Evolutionary conservation across 2,797 vertebrate genomes (phyloP).

Genomic region (Tarsius wallacei): DNA sequence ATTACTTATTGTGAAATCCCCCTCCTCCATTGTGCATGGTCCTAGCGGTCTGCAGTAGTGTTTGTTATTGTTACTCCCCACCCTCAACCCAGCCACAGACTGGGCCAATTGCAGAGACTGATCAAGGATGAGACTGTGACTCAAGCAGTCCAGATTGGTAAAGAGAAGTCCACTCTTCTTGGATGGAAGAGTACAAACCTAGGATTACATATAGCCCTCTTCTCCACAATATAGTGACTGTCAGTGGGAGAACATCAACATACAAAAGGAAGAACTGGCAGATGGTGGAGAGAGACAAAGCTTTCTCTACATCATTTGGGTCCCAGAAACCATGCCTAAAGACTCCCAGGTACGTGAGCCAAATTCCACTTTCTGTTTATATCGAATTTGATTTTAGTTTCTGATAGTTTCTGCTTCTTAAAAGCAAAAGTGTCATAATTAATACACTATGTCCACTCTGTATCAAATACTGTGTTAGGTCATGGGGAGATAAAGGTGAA

Average conservation of each 20-base stretch:
- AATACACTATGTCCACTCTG: neutral
- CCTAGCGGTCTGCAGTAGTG: neutral
- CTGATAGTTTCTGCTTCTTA: neutral
- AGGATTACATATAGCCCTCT: neutral
- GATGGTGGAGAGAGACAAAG: neutral
- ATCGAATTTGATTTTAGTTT: neutral
- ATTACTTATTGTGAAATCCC: neutral
- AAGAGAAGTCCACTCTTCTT: neutral
- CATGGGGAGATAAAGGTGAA: neutral
- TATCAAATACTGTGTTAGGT: neutral
- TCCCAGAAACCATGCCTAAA: neutral
- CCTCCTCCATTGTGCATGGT: neutral
- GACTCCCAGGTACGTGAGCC: neutral
- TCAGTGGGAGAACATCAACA: neutral
- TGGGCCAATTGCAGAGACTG: neutral
- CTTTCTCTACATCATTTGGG: no score
- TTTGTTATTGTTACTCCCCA: neutral
- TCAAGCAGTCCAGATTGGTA: neutral
- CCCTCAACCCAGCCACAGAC: neutral
- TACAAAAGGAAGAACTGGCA: neutral
- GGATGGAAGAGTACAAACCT: neutral
- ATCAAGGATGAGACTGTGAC: neutral
- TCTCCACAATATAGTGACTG: neutral
- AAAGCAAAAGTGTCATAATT: neutral
- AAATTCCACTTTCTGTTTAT: neutral